Percentiles rank a stretch among this genome's conserved stretches.
Conservation (phyloP, 1,140 invertebrate genomes). For the Dinothrombium tinctorium region DNA sequence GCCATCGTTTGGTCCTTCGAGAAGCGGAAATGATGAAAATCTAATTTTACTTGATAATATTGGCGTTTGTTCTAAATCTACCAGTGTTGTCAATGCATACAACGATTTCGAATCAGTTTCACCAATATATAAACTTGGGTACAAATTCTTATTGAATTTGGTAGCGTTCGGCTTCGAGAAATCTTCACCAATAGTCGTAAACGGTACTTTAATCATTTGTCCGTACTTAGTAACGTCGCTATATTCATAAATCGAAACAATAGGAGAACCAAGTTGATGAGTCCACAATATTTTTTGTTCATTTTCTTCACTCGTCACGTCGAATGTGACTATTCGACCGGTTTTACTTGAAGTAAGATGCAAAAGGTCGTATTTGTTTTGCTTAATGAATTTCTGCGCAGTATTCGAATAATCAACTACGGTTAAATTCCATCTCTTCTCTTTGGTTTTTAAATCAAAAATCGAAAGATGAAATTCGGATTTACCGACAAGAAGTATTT, state of each 20-base stretch:
- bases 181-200: slow-evolving; percentile 43
- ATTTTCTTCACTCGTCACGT: slow-evolving; percentile 30
- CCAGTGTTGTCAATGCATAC: no score
- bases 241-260: slow-evolving; percentile 59
- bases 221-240: background rate
- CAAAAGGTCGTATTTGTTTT: slow-evolving; percentile 31
- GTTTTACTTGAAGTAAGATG: slow-evolving; percentile 75
- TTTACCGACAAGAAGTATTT: slow-evolving; percentile 19
- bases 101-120: no score
- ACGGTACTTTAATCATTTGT: slow-evolving; percentile 34
- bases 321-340: slow-evolving; percentile 47
- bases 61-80: background rate
- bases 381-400: slow-evolving; percentile 12
- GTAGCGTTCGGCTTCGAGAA: background rate
- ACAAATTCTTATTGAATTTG: no score
- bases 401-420: slow-evolving; percentile 37
- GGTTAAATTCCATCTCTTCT: slow-evolving; percentile 75
- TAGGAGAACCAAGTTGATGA: slow-evolving; percentile 56
- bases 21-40: background rate
- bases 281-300: slow-evolving; percentile 76
- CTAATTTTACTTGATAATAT: slow-evolving; percentile 2
- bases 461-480: slow-evolving; percentile 78
- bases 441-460: slow-evolving; percentile 56
- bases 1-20: slow-evolving; percentile 5
- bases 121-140: no score